Evolutionary conservation across 2,888 invertebrate species (phyloP), one percentile per base, ranked within the genome.

Genomic region (Meghimatium bilineatum): DNA sequence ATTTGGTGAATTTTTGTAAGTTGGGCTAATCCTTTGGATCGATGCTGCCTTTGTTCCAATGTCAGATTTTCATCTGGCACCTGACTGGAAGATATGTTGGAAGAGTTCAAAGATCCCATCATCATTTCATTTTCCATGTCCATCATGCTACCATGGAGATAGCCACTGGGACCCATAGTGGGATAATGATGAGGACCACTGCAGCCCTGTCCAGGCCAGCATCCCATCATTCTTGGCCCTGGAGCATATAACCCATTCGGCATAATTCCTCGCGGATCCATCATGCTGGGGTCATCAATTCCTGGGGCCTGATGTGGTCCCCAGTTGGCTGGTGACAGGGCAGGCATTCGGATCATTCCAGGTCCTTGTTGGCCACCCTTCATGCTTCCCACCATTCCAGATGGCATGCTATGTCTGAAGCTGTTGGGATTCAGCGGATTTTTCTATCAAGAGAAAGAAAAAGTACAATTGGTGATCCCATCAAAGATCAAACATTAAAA

Each of bases 1-100:
- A 85, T 83, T 74, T 83, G 83, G 72, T 80, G 85, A 96, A 98
- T 97, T 94, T 98, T 97, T 87, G 96, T 94, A 86, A 99, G 95
- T 85, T 97, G 97, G 12, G 98, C 98, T 79, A 99, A 94, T 91
- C 98, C 97, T 92, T 97, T 97, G 94, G 98, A 98, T 85, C 99
- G 95, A 93, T 98, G 97, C 87, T 97, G 97, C 82, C 97, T 95
- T 93, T 99, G 98, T 93, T 98, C 97, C 56, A 98, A 98, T 81
- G 99, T 99, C 90, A 99, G 95, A 94, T 98, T 98, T 94, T 98
- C 98, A 94, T 93, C 91, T 17, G 93, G 92, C 71, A 93, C 93
- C 89, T 93, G 93, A 85, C 88, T 92, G 77, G 92, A 92, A 78
- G 90, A 89, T 82, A 92, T 87, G 86, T 91, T 91, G 69, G 88